Base-by-base conservation (phyloP, 1,140 invertebrate genomes). In the Samia ricini region DNA sequence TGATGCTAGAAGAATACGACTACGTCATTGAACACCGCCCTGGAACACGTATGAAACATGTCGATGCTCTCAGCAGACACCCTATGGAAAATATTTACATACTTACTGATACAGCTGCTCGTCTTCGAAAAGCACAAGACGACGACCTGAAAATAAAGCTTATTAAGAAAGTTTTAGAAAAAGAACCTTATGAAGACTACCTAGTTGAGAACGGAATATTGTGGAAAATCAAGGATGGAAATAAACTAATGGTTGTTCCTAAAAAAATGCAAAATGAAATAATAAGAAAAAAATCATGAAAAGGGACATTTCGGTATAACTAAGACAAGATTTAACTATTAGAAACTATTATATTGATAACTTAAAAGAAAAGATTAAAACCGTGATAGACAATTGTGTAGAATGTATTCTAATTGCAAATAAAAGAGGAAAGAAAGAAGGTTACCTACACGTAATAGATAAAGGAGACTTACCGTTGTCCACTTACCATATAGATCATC, bases 11-110 rank as follows among this genome's bases (percentile, higher is more conserved):
- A 70, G 77, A 81, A 18, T 87, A 70, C 63, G 72, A 85, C 26
- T 91, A 83, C 7, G 65, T 73, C 2, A 68, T 81, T 10, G 72
- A 75, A 61, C 85, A 90, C 63, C 63, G 83, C 61, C 60, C 59
- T 23, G 84, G 85, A 22, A 65, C 21, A 1, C 56, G 68, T 20
- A 88, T 91, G 79, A 79, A 78, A 60, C 89, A 91, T 65, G 81
- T 83, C 1, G 88, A 92, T 58, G 83, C 86, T 0, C 56, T 91
- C 0, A 91, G 85, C 50, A 69, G 87, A 60, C 72, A 81, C 49
- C 81, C 81, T 18, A 70, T 63, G 50, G n/a, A 4, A 52, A 52
- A 52, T n/a, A 60, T 61, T 52, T 15, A 64, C 5, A 55, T 74
- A 54, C 6, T 71, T 33, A 71, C 56, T 7, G 61, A 66, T 33